Base-by-base conservation (phyloP, 2,797 vertebrate species). In the Sebastes vulpes region DNA sequence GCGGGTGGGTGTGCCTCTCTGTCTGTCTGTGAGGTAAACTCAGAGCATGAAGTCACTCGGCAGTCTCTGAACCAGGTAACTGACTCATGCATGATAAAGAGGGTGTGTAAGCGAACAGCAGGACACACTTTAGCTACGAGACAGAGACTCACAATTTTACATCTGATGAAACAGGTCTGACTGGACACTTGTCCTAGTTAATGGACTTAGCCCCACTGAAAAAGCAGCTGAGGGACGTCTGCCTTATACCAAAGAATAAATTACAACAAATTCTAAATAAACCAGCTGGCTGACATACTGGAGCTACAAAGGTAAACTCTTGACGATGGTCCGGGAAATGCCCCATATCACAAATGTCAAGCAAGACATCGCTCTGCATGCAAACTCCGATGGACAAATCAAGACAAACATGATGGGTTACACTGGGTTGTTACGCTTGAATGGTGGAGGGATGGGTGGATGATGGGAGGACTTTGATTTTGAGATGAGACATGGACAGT, bases 301-400 rank as follows among this genome's bases (percentile, higher is more conserved):
- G 3, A 20, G 18, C 21, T 26, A 71, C 52, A 60, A 29, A 14
- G 6, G 6, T 23, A 46, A 75, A 59, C 26, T 48, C 11, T 11
- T n/a, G 3, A 66, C 12, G 14, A 38, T 18, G 9, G 20, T 54
- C 32, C 18, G 25, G 25, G 28, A 77, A 78, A 79, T 58, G 58
- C 7, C 6, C 16, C 46, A 70, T 9, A 32, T n/a, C 2, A 73
- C 20, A 74, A 46, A 77, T 12, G 48, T 65, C 3, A 50, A 74
- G 54, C 5, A 60, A 75, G 67, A 66, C 46, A 31, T 46, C 0
- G 8, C 20, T 65, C 16, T 65, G 80, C 91, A 91, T 88, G 92
- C 91, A 86, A 60, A 79, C 21, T 6, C 42, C 29, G 18, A 61
- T 0, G 12, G 38, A 60, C 63, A 75, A 71, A 64, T 67, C 46